Evolutionary conservation across 2,113 vertebrate species (phyloP).

Genomic region (Ibidorhyncha struthersii): DNA sequence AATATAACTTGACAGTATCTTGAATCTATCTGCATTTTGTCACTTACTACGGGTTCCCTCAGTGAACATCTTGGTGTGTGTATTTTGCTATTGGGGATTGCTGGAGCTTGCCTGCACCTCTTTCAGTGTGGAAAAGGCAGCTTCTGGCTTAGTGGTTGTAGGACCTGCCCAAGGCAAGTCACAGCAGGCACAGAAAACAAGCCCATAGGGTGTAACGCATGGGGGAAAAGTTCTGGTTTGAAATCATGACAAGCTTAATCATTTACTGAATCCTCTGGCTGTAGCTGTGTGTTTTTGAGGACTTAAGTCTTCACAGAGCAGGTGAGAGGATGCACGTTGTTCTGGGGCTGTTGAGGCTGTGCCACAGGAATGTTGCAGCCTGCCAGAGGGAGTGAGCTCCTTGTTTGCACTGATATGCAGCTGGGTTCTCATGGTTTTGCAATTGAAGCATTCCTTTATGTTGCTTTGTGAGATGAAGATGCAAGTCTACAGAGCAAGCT

Average conservation of each 20-base stretch:
- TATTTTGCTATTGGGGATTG: background rate
- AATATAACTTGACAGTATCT: background rate
- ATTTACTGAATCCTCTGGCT: background rate
- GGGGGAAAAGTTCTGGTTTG: background rate
- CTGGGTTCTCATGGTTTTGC: background rate
- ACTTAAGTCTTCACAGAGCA: background rate
- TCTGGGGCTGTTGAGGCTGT: background rate
- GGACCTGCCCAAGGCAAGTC: background rate
- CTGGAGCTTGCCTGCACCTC: background rate
- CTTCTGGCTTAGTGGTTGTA: background rate
- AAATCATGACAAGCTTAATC: background rate
- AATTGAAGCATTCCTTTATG: background rate
- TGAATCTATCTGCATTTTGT: background rate
- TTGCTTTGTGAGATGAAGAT: background rate
- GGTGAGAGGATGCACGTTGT: rapidly evolving
- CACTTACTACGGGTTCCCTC: rapidly evolving
- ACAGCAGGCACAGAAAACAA: background rate
- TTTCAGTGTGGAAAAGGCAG: background rate
- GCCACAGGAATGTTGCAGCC: rapidly evolving
- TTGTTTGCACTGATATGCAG: background rate
- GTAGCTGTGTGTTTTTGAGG: background rate
- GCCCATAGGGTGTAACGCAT: background rate
- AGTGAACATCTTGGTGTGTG: background rate
- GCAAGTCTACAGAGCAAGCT: background rate
- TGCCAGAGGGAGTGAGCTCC: rapidly evolving